A percentile compares a stretch with the other conserved stretches of the same genome.
These are phyloP conservation scores for Etheostoma cragini DNA, from an alignment of 2,113 vertebrate species.

Conservation along the genomic window DNA sequence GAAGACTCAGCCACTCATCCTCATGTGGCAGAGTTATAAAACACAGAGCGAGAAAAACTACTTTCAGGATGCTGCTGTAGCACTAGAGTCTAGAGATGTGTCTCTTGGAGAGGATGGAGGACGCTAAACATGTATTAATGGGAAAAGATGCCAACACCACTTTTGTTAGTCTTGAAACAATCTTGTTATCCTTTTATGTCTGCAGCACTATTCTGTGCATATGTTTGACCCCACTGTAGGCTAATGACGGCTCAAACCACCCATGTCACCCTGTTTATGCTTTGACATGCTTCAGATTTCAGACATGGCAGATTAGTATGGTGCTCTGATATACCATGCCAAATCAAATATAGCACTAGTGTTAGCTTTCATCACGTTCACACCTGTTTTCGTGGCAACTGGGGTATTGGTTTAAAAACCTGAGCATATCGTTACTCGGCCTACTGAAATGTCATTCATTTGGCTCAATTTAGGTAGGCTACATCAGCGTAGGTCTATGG, in stretches of 20 bases:
- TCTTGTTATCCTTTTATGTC: neutral
- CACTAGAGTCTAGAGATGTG: neutral
- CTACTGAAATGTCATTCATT: conserved; percentile 26
- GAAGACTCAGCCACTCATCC: conserved; percentile 52
- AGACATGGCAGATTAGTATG: conserved; percentile 21
- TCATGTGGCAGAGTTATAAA: conserved; percentile 60
- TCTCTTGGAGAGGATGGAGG: neutral
- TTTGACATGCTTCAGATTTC: neutral
- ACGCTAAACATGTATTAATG: conserved; percentile 3
- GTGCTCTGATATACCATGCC: neutral
- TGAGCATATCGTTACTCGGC: neutral
- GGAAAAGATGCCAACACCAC: neutral
- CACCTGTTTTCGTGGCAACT: conserved; percentile 11
- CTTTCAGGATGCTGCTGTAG: conserved; percentile 26
- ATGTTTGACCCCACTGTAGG: neutral
- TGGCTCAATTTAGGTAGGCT: neutral
- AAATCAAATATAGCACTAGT: conserved; percentile 19
- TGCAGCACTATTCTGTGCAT: neutral
- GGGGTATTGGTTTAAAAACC: neutral
- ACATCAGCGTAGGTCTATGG: neutral
- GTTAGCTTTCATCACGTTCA: conserved; percentile 19
- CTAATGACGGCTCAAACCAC: neutral
- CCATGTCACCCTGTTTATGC: neutral
- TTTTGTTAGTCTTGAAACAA: conserved; percentile 6
- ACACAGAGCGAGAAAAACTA: conserved; percentile 13